Percentiles rank a stretch among this genome's conserved stretches.
Evolutionary conservation across 2,113 vertebrate genomes (phyloP).

Genomic region (Acrocephalus arundinaceus): DNA sequence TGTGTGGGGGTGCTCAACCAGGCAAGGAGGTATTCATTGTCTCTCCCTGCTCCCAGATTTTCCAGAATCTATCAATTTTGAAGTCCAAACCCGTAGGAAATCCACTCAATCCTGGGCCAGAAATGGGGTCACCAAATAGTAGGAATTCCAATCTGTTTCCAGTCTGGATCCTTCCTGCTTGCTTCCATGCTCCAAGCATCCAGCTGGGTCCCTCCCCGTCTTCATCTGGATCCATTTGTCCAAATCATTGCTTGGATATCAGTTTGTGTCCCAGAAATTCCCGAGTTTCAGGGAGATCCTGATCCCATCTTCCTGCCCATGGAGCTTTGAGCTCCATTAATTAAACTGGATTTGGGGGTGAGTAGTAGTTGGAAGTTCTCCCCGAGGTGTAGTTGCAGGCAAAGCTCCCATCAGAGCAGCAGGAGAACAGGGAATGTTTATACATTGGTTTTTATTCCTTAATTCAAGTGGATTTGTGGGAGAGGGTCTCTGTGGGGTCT

Average conservation of each 20-base stretch:
- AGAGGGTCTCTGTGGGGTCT: background rate
- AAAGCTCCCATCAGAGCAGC: background rate
- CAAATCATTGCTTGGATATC: background rate
- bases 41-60: background rate
- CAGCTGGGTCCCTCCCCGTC: background rate
- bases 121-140: background rate
- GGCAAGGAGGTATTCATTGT: too few species aligned
- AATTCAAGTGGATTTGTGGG: background rate
- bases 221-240: background rate
- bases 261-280: background rate
- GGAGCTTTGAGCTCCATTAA: background rate
- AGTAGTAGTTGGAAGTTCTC: background rate
- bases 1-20: background rate
- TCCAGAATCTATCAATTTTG: background rate
- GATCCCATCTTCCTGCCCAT: accelerated
- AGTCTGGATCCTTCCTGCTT: background rate
- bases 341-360: background rate
- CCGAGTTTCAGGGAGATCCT: background rate
- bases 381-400: background rate
- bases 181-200: accelerated
- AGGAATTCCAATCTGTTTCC: background rate
- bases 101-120: background rate
- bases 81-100: background rate
- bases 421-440: background rate
- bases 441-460: background rate